phyloP scores from a whole-genome alignment of 2,797 vertebrate species.

The Halcyon badia region DNA sequence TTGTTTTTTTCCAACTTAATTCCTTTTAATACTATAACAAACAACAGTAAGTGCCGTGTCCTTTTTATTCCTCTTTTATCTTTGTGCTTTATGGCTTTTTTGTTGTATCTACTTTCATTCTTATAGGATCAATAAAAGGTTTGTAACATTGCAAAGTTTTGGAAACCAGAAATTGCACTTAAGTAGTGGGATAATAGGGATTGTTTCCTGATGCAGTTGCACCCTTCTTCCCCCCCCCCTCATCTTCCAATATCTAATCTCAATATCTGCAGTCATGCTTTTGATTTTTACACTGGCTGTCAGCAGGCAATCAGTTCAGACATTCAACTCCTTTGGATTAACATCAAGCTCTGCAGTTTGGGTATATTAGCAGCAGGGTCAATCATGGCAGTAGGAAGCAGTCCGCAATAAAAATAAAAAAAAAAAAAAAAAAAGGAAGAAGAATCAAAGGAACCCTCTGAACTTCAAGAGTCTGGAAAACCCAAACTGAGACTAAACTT shows the following conservation, averaged over 20 bases:
- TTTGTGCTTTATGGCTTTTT: conserved; percentile 45
- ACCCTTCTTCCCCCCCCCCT: background rate
- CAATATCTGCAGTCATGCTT: conserved; percentile 48
- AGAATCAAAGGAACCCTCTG: conserved; percentile 53
- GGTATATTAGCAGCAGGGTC: conserved; percentile 61
- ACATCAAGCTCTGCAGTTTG: conserved; percentile 36
- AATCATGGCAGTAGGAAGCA: conserved; percentile 50
- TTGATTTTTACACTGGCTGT: conserved; percentile 51
- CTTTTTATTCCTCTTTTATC: conserved; percentile 70
- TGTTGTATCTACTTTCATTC: conserved; percentile 43
- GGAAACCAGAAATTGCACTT: conserved; percentile 24
- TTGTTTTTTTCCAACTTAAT: background rate
- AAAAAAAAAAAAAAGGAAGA: background rate
- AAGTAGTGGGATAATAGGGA: background rate
- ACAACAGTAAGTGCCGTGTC: conserved; percentile 47
- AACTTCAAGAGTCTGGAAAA: conserved; percentile 66
- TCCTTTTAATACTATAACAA: conserved; percentile 51
- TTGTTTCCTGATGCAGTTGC: conserved; percentile 19
- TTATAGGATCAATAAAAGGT: conserved; percentile 59
- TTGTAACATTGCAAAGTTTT: conserved; percentile 46
- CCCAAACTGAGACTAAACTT: conserved; percentile 72
- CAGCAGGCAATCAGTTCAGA: conserved; percentile 57
- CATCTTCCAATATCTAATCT: conserved; percentile 20
- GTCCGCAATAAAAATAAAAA: conserved; percentile 41
- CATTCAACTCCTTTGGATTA: conserved; percentile 31